Percentiles rank a stretch among this genome's conserved stretches.
phyloP scores from a whole-genome alignment of 2,797 vertebrate species.

The Pangasius larnaudii region DNA sequence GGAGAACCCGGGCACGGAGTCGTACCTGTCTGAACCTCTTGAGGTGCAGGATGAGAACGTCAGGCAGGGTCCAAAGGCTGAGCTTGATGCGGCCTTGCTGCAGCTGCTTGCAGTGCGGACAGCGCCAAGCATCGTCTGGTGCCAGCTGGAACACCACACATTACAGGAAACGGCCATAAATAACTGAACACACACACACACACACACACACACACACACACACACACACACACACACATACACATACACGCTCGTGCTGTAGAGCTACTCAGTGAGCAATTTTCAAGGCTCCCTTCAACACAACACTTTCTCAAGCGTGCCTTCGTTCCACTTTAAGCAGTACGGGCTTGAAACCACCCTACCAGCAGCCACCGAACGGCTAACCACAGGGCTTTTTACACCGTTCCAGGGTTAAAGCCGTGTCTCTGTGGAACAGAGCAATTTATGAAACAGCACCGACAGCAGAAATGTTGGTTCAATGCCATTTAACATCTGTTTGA shows the following conservation, averaged over 20 bases:
- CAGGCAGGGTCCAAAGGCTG: constrained; percentile 97
- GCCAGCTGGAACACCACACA: constrained; percentile 83
- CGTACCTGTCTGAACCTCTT: constrained; percentile 96
- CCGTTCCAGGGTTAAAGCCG: constrained; percentile 44
- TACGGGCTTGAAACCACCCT: constrained; percentile 44
- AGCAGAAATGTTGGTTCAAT: constrained; percentile 58
- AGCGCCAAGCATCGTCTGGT: constrained; percentile 97
- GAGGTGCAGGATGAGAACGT: constrained; percentile 95
- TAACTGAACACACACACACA: neutral
- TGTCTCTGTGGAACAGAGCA: constrained; percentile 46
- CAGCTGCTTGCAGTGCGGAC: constrained; percentile 97
- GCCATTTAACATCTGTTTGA: constrained; percentile 28
- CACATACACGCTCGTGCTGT: neutral
- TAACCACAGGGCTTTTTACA: constrained; percentile 63
- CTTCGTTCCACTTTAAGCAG: constrained; percentile 45
- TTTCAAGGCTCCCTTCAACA: constrained; percentile 53
- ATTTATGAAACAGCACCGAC: constrained; percentile 62
- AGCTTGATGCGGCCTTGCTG: constrained; percentile 99
- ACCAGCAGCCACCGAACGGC: constrained; percentile 44
- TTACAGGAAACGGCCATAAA: constrained; percentile 2
- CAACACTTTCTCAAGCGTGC: neutral
- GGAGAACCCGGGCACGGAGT: neutral
- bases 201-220: neutral
- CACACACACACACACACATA: neutral
- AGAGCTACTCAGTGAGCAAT: constrained; percentile 42